Evolutionary conservation across 2,113 vertebrate species (phyloP).

Genomic region (Proteles cristata): DNA sequence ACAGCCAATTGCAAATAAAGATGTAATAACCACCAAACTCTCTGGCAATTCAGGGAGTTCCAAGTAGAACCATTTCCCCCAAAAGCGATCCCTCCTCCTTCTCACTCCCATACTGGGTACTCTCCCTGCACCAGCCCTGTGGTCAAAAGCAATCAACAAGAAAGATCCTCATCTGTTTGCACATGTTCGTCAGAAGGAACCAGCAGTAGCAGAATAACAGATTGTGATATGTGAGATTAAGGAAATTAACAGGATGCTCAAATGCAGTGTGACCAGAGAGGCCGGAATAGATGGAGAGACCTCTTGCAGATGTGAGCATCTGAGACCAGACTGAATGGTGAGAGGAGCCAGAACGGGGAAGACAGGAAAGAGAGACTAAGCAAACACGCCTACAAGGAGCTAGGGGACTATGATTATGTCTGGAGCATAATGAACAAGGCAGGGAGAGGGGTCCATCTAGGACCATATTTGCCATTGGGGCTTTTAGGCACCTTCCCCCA

Average conservation of each 20-base stretch:
- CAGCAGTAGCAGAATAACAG: not conserved
- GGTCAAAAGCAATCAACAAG: too few relatives aligned
- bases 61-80: not conserved
- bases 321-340: not conserved
- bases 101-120: too few relatives aligned
- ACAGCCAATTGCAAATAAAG: not conserved
- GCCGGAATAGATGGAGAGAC: fast-evolving
- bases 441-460: fast-evolving
- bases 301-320: fast-evolving
- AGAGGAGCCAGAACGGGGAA: not conserved
- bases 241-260: not conserved
- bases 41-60: not conserved
- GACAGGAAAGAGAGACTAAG: not conserved
- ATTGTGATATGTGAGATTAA: fast-evolving
- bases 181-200: not conserved
- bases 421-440: not conserved
- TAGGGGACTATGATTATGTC: fast-evolving
- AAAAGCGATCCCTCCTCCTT: not conserved
- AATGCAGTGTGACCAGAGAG: not conserved
- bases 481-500: not conserved
- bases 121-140: fast-evolving
- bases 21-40: not conserved
- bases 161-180: not conserved
- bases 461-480: not conserved
- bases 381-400: not conserved